These are phyloP conservation scores for Mantis religiosa DNA, from an alignment of 2,888 invertebrate species.

Conservation along the genomic window DNA sequence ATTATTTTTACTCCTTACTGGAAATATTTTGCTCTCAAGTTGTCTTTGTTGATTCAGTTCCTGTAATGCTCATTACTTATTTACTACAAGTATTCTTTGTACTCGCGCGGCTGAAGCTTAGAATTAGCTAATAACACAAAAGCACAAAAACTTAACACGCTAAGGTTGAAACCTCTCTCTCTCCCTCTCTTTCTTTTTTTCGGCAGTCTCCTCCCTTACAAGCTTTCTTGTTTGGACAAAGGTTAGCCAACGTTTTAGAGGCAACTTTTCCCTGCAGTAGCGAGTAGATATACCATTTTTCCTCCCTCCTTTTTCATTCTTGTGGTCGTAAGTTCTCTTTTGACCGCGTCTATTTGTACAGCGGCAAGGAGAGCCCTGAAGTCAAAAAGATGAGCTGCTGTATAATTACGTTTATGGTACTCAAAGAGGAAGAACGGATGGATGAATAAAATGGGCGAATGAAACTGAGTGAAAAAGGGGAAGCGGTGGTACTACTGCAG, in stretches of 20 bases:
- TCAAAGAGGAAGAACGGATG: constrained; percentile 3
- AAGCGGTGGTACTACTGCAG: not conserved
- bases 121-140: not conserved
- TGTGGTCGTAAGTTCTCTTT: constrained; percentile 3
- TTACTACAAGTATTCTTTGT: not conserved
- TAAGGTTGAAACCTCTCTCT: not conserved
- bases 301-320: not conserved
- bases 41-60: too few relatives aligned
- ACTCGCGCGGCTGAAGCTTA: not conserved
- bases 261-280: not conserved
- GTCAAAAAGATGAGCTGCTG: constrained; percentile 13
- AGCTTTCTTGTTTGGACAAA: not conserved
- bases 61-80: not conserved
- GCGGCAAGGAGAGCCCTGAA: not conserved
- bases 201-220: not conserved
- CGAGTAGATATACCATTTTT: not conserved
- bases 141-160: not conserved
- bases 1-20: too few relatives aligned
- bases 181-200: too few relatives aligned
- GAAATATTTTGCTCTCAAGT: too few relatives aligned
- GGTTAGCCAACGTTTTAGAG: not conserved
- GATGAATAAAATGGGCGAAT: not conserved
- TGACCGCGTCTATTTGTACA: constrained; percentile 6
- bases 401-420: constrained; percentile 14
- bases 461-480: not conserved